Evolutionary conservation across 2,888 invertebrate genomes (phyloP), one percentile per base, ranked within the genome.

Genomic region (Nomada lathburiana): DNA sequence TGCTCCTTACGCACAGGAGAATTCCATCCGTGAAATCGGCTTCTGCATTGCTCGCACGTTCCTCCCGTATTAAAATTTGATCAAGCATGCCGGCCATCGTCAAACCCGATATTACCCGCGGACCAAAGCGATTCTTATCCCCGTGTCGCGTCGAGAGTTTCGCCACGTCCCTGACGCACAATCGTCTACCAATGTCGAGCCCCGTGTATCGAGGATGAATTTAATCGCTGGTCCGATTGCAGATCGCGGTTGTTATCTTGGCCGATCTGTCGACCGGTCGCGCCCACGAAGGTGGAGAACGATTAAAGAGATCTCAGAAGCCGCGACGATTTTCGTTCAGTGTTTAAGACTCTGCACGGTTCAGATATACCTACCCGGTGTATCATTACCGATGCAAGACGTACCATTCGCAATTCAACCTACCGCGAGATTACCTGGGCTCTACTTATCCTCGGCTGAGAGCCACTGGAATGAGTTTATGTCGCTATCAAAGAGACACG

Each of bases 401-500:
- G 78, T 59, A 83, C 75, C 78, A 65, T 64, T 72, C 75, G 78
- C 71, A 65, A 80, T 76, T 80, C 76, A 42, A 76, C 72, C 64
- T 72, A 53, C 57, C 76, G 68, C 75, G 76, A 77, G 79, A 80
- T 82, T 85, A 67, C 70, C 82, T 55, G 63, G 79, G 62, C 73
- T 74, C 77, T 64, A 84, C 80, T 85, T 81, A 81, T 81, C 81
- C 82, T 74, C 42, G 79, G 67, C 73, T 90, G 92, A 92, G 92
- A 92, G 88, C 89, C 92, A 91, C 92, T 92, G 93, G 88, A 92
- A 92, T 92, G 91, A 92, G 92, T 92, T 92, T 92, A 92, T 91
- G 92, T 91, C 91, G 92, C 93, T 93, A 93, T 93, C 93, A 92
- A 92, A 91, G 90, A 92, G 91, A 92, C 93, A 93, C 91, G 92